Evolutionary conservation across 2,888 invertebrate species (phyloP), one percentile per base, ranked within the genome.

Genomic region (Polydrusus tereticollis): DNA sequence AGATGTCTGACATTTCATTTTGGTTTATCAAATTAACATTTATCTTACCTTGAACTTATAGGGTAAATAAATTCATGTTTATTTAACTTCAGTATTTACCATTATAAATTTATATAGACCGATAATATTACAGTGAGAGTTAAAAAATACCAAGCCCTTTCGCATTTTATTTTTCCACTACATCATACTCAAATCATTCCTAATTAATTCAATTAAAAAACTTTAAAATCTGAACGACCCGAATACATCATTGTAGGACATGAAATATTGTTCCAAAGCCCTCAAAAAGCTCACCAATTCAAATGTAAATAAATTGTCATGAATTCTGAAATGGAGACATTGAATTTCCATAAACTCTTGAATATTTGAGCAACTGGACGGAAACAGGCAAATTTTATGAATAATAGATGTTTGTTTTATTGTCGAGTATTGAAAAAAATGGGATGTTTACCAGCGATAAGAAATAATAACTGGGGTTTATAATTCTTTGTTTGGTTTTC

Each of bases 351-450:
- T 18, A 45, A 45, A 21, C 29, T 29, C 16, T 12, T 55, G 29
- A 55, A 55, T 55, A 33, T 55, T 55, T 55, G 29, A 55, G 14
- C 18, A 55, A 55, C 52, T 55, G 29, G 23, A 16, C 52, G 18
- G 16, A 55, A 21, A 47, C 47, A 21, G 16, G 16, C 7, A 55
- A 0, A 55, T 55, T 55, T 55, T 29, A 55, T 55, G 52, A 55
- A 55, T 55, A 55, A 55, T 29, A 55, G 18, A 23, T 18, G 12
- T 12, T 23, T 18, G 16, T 55, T 55, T 47, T 29, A 29, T 29
- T 55, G 1, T 26, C 3, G 7, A 29, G 52, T 7, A 29, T 26
- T 2, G 5, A 29, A 26, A 12, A 29, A 55, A 29, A 29, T 55
- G 10, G 16, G 21, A 6, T 47, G 45, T 21, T 47, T 21, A 2